These are phyloP conservation scores for Bilobella aurantiaca DNA, from an alignment of 1,140 invertebrate genomes.

Conservation along the genomic window DNA sequence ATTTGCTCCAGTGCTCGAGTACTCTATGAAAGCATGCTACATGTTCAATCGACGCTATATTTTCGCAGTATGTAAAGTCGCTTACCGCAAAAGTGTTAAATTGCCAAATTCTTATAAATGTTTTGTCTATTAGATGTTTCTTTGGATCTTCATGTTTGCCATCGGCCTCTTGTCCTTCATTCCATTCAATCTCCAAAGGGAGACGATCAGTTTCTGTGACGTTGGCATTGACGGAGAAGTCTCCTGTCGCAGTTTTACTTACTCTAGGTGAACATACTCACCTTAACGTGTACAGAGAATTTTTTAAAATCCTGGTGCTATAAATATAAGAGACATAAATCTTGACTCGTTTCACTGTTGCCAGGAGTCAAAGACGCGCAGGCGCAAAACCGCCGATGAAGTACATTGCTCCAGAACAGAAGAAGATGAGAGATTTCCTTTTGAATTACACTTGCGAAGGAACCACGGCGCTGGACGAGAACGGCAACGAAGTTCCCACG, in stretches of 20 bases:
- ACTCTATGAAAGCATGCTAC: not conserved
- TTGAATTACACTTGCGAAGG: no score
- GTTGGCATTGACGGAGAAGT: not conserved
- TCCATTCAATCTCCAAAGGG: not conserved
- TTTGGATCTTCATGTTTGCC: not conserved
- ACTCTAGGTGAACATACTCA: no score
- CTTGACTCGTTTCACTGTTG: no score
- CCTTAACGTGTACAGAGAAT: not conserved
- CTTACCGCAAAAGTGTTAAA: not conserved
- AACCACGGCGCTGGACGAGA: no score
- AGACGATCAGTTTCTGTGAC: not conserved
- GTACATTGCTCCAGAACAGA: no score
- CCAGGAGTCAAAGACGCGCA: no score
- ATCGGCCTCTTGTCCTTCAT: not conserved
- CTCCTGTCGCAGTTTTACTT: not conserved
- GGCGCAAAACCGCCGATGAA: no score
- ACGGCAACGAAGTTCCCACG: no score
- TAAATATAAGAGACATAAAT: not conserved
- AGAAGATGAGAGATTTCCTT: no score
- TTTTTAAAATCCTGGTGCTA: not conserved
- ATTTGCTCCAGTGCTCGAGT: not conserved
- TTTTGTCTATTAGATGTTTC: not conserved
- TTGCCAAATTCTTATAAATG: not conserved
- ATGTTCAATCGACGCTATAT: not conserved
- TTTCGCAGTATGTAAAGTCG: not conserved